Conservation (phyloP, 2,113 vertebrate species). For the Stegastes partitus region DNA sequence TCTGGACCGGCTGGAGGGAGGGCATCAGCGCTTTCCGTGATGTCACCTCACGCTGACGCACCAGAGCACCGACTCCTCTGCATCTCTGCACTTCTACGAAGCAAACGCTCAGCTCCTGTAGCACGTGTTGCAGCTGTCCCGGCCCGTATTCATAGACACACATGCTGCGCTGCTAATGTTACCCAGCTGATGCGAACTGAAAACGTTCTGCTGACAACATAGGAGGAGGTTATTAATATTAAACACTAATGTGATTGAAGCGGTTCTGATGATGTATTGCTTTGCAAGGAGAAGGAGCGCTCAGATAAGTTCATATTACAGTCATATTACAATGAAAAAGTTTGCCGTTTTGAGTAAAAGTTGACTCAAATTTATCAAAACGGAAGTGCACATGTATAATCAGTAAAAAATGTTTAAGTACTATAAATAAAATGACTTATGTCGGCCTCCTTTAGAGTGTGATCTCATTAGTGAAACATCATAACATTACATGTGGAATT, state of each 20-base stretch:
- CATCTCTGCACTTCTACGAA: constrained; percentile 36
- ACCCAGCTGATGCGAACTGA: not conserved
- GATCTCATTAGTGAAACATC: no score
- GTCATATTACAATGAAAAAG: no score
- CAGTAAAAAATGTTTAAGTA: no score
- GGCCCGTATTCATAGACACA: not conserved
- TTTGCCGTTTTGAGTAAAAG: no score
- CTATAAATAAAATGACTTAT: no score
- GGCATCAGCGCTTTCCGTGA: constrained; percentile 80
- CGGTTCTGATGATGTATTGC: not conserved
- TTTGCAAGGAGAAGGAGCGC: no score
- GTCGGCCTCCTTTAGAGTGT: no score
- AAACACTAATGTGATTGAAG: not conserved
- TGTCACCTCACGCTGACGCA: constrained; percentile 62
- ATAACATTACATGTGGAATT: no score
- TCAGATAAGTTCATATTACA: no score
- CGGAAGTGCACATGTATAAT: no score
- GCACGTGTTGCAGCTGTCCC: constrained; percentile 64
- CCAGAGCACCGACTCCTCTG: constrained; percentile 11
- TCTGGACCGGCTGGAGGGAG: constrained; percentile 32
- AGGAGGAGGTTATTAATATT: constrained; percentile 3
- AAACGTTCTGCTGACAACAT: constrained; percentile 8
- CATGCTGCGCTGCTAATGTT: constrained; percentile 36
- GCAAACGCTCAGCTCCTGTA: constrained; percentile 15
- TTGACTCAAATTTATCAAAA: no score